Evolutionary conservation across 2,888 invertebrate species (phyloP).

Genomic region (Bombylius major): DNA sequence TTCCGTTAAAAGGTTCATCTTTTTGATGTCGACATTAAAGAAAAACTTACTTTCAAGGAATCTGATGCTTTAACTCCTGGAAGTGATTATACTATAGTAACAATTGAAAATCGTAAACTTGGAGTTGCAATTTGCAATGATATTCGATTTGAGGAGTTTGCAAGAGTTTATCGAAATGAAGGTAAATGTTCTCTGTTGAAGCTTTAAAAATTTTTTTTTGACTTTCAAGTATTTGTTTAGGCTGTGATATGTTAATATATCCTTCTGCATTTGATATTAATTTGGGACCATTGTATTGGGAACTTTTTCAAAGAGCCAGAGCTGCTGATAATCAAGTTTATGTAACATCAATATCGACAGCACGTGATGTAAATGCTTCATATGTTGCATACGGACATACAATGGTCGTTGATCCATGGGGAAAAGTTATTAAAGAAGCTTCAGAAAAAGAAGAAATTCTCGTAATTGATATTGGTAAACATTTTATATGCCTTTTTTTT

Average conservation of each 20-base stretch:
- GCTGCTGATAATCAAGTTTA: conserved; percentile 85
- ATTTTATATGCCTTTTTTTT: neutral
- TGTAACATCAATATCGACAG: conserved; percentile 74
- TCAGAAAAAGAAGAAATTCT: conserved; percentile 59
- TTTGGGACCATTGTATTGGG: conserved; percentile 91
- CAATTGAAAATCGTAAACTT: conserved; percentile 55
- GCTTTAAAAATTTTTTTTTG: conserved; percentile 29
- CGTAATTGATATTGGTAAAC: conserved; percentile 59
- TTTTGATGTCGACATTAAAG: conserved; percentile 92
- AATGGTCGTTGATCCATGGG: conserved; percentile 67
- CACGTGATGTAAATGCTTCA: conserved; percentile 55
- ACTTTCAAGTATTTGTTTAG: conserved; percentile 54
- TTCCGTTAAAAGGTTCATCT: conserved; percentile 59
- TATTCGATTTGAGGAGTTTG: conserved; percentile 81
- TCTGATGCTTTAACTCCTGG: conserved; percentile 74
- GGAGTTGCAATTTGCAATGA: conserved; percentile 95
- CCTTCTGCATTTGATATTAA: conserved; percentile 95
- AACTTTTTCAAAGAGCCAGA: conserved; percentile 63
- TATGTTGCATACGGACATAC: conserved; percentile 89
- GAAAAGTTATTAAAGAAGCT: conserved; percentile 54
- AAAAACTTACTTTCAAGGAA: conserved; percentile 84
- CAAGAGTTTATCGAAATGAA: conserved; percentile 52
- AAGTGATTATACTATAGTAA: conserved; percentile 56
- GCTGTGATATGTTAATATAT: conserved; percentile 76
- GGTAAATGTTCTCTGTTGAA: conserved; percentile 25